Evolutionary conservation across 2,888 invertebrate genomes (phyloP).

Genomic region (Drosophila trichaetosa): DNA sequence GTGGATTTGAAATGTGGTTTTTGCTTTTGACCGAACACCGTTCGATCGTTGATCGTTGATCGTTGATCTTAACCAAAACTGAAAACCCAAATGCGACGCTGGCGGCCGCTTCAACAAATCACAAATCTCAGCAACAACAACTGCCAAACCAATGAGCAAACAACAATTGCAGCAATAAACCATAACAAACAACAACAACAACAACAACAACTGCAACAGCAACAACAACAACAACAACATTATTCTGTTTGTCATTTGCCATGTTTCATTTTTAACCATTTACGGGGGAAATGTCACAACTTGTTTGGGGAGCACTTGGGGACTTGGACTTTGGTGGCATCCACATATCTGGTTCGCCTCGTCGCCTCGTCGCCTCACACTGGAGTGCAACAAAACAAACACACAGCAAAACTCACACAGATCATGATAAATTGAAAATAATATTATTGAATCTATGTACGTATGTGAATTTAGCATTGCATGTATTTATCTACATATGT

Average conservation of each 20-base stretch:
- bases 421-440: conserved; percentile 66
- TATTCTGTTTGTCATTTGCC: conserved; percentile 47
- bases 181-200: conserved; percentile 35
- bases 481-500: neutral
- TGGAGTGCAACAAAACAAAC: conserved; percentile 48
- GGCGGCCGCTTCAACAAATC: conserved; percentile 59
- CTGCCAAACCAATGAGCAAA: conserved; percentile 46
- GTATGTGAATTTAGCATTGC: conserved; percentile 16
- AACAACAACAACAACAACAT: conserved; percentile 17
- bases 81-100: conserved; percentile 67
- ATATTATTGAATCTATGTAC: conserved; percentile 59
- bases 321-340: conserved; percentile 41
- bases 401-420: conserved; percentile 29
- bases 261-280: conserved; percentile 73
- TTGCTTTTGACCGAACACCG: conserved; percentile 21
- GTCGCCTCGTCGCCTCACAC: conserved; percentile 58
- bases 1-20: conserved; percentile 67
- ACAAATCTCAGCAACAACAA: conserved; percentile 39
- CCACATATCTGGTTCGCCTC: conserved; percentile 67
- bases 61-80: conserved; percentile 70
- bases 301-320: conserved; percentile 52
- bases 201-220: conserved; percentile 17
- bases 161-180: conserved; percentile 6
- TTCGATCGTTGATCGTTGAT: conserved; percentile 1
- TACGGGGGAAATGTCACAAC: conserved; percentile 80